These are phyloP conservation scores for Drosophila niveifrons DNA, from an alignment of 2,888 invertebrate species.

Conservation along the genomic window DNA sequence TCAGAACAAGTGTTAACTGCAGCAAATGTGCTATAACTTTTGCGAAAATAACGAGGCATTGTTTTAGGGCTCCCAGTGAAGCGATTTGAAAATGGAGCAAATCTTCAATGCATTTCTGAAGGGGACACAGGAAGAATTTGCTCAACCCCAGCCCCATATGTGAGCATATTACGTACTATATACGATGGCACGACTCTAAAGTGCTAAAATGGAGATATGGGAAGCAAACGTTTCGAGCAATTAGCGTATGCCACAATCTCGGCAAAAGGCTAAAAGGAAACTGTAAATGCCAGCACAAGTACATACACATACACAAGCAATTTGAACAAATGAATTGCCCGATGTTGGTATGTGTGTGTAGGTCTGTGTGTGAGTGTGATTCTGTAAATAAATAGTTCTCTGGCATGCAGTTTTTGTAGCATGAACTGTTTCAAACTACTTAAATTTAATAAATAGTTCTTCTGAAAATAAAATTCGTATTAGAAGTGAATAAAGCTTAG, in stretches of 20 bases:
- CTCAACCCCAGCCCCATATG: background rate
- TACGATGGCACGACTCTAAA: conserved; percentile 28
- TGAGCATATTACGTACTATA: conserved; percentile 37
- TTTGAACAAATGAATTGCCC: conserved; percentile 56
- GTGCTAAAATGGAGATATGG: conserved; percentile 38
- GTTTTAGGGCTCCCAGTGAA: conserved; percentile 52
- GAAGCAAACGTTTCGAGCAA: conserved; percentile 64
- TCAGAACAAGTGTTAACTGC: conserved; percentile 66
- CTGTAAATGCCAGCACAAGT: conserved; percentile 56
- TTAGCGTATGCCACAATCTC: conserved; percentile 77
- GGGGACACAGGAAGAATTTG: background rate
- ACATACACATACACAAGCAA: conserved; percentile 38
- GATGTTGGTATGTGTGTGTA: conserved; percentile 15
- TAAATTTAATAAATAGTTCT: background rate
- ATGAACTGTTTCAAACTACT: background rate
- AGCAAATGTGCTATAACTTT: conserved; percentile 67
- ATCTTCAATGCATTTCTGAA: conserved; percentile 56
- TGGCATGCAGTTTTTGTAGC: background rate
- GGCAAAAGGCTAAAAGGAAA: conserved; percentile 60
- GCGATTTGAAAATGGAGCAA: conserved; percentile 47
- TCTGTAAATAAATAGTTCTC: conserved; percentile 14
- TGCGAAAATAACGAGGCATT: conserved; percentile 58
- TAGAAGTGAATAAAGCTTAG: too few species aligned
- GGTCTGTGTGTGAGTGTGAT: conserved; percentile 11
- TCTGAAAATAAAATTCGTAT: background rate